phyloP scores from a whole-genome alignment of 2,113 vertebrate species.

The Oryzias woworae region DNA sequence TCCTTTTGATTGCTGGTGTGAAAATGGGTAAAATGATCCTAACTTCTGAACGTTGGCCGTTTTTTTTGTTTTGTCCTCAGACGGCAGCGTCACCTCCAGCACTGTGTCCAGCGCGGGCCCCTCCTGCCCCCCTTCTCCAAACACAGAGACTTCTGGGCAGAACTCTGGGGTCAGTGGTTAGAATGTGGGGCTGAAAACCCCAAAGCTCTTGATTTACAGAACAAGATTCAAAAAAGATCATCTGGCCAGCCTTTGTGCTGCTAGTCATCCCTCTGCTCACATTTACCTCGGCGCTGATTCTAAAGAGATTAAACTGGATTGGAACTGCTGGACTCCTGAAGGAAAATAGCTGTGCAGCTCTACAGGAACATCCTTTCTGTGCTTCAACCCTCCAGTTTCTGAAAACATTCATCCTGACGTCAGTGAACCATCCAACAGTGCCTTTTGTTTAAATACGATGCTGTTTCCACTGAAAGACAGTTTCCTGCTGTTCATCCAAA shows the following conservation, averaged over 20 bases:
- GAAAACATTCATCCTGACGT: too few relatives aligned
- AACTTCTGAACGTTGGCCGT: not conserved
- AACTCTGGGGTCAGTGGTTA: constrained; percentile 85
- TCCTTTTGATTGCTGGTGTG: too few relatives aligned
- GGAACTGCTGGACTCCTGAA: not conserved
- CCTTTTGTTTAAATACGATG: too few relatives aligned
- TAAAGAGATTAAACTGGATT: not conserved
- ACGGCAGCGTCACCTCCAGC: constrained; percentile 87
- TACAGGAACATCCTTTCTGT: too few relatives aligned
- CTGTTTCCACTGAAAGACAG: too few relatives aligned
- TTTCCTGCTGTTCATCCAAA: too few relatives aligned
- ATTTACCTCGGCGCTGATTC: constrained; percentile 1
- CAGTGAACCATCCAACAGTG: too few relatives aligned
- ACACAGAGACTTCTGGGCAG: constrained; percentile 72
- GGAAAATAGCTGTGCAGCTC: not conserved
- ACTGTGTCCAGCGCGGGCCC: constrained; percentile 89
- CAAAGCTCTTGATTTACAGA: constrained; percentile 2
- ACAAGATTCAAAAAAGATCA: not conserved
- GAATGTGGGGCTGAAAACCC: constrained; percentile 4
- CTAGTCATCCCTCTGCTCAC: constrained; percentile 7
- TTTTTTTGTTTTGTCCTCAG: constrained; percentile 65
- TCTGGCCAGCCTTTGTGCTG: not conserved
- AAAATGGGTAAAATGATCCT: too few relatives aligned
- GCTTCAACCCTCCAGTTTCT: too few relatives aligned
- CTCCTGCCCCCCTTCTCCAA: constrained; percentile 88